A percentile compares a stretch with the other conserved stretches of the same genome.
phyloP scores from a whole-genome alignment of 2,888 invertebrate species.

The Troglohyphantes excavatus region DNA sequence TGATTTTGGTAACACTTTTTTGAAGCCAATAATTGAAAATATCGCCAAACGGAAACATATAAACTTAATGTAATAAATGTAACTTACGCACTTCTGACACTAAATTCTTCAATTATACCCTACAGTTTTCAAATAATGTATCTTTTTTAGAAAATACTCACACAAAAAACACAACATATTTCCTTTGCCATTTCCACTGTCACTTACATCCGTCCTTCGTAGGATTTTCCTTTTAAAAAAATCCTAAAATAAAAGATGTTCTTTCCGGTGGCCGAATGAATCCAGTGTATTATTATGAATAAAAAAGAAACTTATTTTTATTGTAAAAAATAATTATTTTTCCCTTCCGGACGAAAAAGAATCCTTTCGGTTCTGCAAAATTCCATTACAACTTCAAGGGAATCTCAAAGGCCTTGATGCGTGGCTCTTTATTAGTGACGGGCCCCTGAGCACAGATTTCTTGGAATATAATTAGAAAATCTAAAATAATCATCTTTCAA shows the following conservation, averaged over 20 bases:
- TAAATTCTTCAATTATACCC: too few relatives aligned
- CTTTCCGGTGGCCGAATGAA: not conserved
- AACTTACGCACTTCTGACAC: too few relatives aligned
- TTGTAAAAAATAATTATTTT: conserved; percentile 9
- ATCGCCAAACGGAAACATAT: too few relatives aligned
- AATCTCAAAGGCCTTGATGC: conserved; percentile 1
- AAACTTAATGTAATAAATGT: too few relatives aligned
- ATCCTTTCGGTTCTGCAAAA: not conserved
- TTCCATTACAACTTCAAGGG: not conserved
- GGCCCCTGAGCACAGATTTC: not conserved
- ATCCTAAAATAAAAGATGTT: not conserved
- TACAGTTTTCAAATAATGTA: too few relatives aligned
- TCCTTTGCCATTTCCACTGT: too few relatives aligned
- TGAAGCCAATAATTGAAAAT: too few relatives aligned
- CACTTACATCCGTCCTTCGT: not conserved
- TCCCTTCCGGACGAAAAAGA: not conserved
- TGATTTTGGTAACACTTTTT: too few relatives aligned
- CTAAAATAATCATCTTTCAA: conserved; percentile 9
- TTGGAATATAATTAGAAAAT: conserved; percentile 5
- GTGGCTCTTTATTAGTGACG: conserved; percentile 9
- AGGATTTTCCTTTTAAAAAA: not conserved
- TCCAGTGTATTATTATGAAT: conserved; percentile 4
- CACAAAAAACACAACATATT: too few relatives aligned
- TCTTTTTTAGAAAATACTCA: too few relatives aligned
- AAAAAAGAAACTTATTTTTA: conserved; percentile 4